A percentile compares a stretch with the other conserved stretches of the same genome.
phyloP scores from a whole-genome alignment of 2,888 invertebrate genomes.

The Abrostola tripartita region DNA sequence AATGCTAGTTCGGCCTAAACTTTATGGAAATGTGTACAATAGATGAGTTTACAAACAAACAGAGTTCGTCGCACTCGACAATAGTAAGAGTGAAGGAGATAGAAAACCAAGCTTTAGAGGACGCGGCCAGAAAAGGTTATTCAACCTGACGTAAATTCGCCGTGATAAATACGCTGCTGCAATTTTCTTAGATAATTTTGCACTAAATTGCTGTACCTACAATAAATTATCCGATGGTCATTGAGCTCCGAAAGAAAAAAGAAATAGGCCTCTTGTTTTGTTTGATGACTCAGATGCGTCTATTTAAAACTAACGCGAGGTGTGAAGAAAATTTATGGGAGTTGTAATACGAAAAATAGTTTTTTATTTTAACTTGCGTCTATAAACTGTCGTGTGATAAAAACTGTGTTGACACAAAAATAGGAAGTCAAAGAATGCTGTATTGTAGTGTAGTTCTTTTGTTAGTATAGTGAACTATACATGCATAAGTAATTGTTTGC shows the following conservation, averaged over 20 bases:
- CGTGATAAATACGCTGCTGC: slow-evolving; percentile 69
- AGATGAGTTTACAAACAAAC: slow-evolving; percentile 80
- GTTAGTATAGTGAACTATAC: slow-evolving; percentile 1
- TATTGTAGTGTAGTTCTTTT: slow-evolving; percentile 6
- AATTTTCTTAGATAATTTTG: slow-evolving; percentile 68
- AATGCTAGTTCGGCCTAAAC: slow-evolving; percentile 32
- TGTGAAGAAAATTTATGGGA: slow-evolving; percentile 40
- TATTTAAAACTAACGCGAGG: slow-evolving; percentile 24
- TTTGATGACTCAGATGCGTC: slow-evolving; percentile 10
- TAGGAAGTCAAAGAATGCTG: background rate
- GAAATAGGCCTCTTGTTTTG: slow-evolving; percentile 11
- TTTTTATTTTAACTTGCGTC: slow-evolving; percentile 14
- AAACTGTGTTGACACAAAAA: slow-evolving; percentile 9
- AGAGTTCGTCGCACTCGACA: slow-evolving; percentile 69
- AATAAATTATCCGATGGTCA: slow-evolving; percentile 30
- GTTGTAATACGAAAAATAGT: slow-evolving; percentile 17
- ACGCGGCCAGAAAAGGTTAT: slow-evolving; percentile 75
- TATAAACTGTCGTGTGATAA: slow-evolving; percentile 7
- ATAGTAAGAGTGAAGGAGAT: slow-evolving; percentile 64
- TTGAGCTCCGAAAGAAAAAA: slow-evolving; percentile 6
- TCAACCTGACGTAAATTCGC: slow-evolving; percentile 74
- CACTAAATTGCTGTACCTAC: slow-evolving; percentile 41
- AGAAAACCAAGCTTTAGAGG: slow-evolving; percentile 63
- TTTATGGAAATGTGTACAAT: slow-evolving; percentile 66
- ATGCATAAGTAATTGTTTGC: slow-evolving; percentile 39